phyloP scores from a whole-genome alignment of 2,797 vertebrate genomes.

The Cyclura pinguis region DNA sequence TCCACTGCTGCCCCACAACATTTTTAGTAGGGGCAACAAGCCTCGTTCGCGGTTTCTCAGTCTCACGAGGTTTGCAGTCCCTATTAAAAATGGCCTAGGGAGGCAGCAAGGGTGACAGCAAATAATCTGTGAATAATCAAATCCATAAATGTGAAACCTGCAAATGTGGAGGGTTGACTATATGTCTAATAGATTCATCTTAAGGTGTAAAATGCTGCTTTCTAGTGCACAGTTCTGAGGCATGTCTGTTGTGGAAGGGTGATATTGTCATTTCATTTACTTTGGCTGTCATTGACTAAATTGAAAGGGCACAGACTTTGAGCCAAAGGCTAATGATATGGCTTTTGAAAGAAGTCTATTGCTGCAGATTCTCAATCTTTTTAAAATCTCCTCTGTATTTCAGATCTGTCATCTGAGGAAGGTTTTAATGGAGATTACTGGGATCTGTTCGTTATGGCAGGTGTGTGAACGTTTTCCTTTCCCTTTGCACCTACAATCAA shows the following conservation, averaged over 20 bases:
- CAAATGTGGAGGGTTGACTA: no score
- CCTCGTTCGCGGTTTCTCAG: no score
- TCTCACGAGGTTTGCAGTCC: no score
- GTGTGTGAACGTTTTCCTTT: conserved; percentile 76
- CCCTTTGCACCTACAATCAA: no score
- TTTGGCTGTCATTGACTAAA: not conserved
- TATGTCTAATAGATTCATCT: not conserved
- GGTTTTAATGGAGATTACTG: conserved; percentile 85
- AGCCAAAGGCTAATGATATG: not conserved
- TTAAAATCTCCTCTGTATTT: not conserved
- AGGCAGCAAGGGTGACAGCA: no score
- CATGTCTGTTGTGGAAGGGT: not conserved
- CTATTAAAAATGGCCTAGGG: no score
- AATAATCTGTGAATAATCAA: no score
- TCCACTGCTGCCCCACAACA: no score
- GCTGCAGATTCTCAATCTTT: not conserved
- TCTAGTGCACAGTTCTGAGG: not conserved
- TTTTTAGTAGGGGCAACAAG: no score
- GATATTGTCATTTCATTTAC: not conserved
- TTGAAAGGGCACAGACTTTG: not conserved
- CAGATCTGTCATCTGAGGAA: conserved; percentile 90
- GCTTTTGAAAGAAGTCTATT: not conserved
- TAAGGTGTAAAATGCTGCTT: not conserved
- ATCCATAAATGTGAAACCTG: no score
- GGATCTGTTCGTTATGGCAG: conserved; percentile 91